Percentiles rank a stretch among this genome's conserved stretches.
Conservation (phyloP, 2,113 vertebrate genomes). For the Synodontis membranacea region DNA sequence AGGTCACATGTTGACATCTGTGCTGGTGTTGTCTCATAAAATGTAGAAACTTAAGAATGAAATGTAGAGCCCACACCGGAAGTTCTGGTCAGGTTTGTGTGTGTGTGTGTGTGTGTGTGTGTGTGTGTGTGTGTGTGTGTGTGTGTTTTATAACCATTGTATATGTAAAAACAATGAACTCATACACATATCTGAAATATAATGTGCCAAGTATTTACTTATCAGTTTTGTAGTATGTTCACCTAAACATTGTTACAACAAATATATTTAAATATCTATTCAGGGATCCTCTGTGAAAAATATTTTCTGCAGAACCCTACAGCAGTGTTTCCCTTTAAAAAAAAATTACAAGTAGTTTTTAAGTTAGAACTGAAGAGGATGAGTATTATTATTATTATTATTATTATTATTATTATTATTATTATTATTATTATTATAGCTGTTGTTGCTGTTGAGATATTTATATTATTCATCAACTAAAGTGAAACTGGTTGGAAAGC, state of each 20-base stretch:
- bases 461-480: background rate
- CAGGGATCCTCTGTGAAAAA: background rate
- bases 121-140: background rate
- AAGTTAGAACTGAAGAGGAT: background rate
- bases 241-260: background rate
- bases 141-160: background rate
- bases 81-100: conserved; percentile 53
- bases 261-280: background rate
- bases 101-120: background rate
- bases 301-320: background rate
- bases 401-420: background rate
- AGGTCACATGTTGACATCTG: conserved; percentile 51
- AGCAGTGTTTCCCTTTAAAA: background rate
- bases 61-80: conserved; percentile 40
- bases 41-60: conserved; percentile 50
- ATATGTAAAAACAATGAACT: background rate
- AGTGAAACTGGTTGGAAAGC: background rate
- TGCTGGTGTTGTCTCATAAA: conserved; percentile 46
- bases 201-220: background rate
- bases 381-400: background rate
- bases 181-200: background rate
- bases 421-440: background rate
- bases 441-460: background rate
- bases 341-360: background rate
- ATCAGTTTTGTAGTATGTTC: background rate